phyloP scores from a whole-genome alignment of 2,797 vertebrate genomes.

The Epinephelus malabaricus region DNA sequence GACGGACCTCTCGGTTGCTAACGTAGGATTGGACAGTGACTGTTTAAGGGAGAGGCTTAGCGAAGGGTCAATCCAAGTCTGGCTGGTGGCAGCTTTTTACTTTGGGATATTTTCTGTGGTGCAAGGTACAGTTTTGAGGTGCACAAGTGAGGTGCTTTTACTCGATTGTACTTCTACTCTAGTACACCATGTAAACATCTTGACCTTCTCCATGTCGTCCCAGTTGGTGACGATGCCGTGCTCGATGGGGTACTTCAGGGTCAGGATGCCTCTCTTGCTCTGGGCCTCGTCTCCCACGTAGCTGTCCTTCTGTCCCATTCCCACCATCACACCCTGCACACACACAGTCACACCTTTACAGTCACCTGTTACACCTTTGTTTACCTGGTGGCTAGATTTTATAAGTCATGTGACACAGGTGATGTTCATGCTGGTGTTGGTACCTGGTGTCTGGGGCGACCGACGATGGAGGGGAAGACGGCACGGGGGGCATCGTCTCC shows the following conservation, averaged over 20 bases:
- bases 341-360: not conserved
- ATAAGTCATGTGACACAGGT: no score
- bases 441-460: conserved; percentile 72
- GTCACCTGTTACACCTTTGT: rapidly evolving
- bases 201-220: conserved; percentile 98
- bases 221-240: conserved; percentile 97
- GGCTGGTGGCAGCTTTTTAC: rapidly evolving
- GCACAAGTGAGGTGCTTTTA: rapidly evolving
- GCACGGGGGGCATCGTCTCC: conserved; percentile 92
- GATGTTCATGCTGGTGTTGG: not conserved
- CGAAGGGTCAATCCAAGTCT: no score
- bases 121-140: no score
- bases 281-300: conserved; percentile 96
- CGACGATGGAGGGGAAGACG: conserved; percentile 92
- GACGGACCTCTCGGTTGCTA: no score
- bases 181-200: not conserved
- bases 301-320: conserved; percentile 97
- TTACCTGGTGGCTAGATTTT: rapidly evolving
- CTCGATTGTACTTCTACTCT: no score
- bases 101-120: no score
- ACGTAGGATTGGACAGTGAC: no score
- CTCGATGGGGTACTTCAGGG: conserved; percentile 96
- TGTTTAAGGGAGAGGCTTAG: no score
- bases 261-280: conserved; percentile 94
- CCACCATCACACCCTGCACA: conserved; percentile 94